Percentiles rank a stretch among this genome's conserved stretches.
Conservation (phyloP, 2,797 vertebrate species). For the Loris lydekkerianus region DNA sequence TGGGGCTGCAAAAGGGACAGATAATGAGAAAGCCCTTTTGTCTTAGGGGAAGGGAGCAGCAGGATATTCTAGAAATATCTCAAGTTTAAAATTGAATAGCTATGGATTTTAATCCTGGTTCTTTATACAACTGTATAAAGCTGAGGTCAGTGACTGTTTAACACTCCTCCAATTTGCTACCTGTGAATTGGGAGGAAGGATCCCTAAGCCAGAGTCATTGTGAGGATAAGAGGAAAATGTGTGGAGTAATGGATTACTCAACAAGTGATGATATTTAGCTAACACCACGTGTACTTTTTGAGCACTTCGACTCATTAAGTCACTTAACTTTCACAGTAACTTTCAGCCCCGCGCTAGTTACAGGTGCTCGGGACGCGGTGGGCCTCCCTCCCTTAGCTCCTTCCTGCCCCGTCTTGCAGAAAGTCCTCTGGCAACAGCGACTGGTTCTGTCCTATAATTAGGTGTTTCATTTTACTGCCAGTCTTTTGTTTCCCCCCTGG, state of each 20-base stretch:
- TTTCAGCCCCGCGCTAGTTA: neutral
- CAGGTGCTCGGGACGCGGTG: slow-evolving; percentile 12
- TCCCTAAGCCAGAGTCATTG: neutral
- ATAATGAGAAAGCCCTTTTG: neutral
- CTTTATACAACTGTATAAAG: neutral
- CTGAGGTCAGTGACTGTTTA: neutral
- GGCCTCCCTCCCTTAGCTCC: neutral
- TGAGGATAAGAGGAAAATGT: neutral
- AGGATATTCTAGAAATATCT: neutral
- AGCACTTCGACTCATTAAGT: neutral
- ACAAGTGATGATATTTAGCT: neutral
- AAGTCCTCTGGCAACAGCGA: slow-evolving; percentile 72
- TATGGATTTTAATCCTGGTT: neutral
- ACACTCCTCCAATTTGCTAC: neutral
- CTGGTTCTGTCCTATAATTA: slow-evolving; percentile 70
- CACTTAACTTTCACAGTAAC: neutral
- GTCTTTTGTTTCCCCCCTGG: slow-evolving; percentile 70
- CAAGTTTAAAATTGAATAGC: neutral
- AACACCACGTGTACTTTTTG: neutral
- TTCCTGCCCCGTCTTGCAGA: slow-evolving; percentile 24
- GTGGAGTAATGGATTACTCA: neutral
- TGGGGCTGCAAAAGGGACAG: neutral
- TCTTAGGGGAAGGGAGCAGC: neutral
- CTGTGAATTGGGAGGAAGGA: neutral
- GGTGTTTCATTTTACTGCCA: slow-evolving; percentile 84